phyloP scores from a whole-genome alignment of 2,888 invertebrate species.

The Ommatoiulus sabulosus region DNA sequence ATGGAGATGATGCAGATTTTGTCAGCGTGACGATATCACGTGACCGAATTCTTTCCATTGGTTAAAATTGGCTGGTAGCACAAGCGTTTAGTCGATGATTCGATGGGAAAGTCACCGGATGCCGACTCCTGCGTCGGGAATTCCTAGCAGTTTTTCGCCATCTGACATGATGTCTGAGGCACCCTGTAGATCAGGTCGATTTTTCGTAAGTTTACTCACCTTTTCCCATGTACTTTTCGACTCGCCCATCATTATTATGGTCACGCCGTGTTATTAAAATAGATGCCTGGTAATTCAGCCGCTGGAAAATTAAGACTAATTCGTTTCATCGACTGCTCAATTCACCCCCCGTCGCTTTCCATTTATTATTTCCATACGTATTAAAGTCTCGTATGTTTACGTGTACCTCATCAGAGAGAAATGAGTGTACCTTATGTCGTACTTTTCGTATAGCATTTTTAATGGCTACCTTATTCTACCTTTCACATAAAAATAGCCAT shows the following conservation, averaged over 20 bases:
- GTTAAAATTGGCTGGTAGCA: too few species aligned
- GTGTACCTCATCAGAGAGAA: background rate
- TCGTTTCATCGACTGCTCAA: conserved; percentile 43
- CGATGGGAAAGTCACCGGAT: too few species aligned
- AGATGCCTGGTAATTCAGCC: conserved; percentile 4
- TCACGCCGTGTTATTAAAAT: conserved; percentile 24
- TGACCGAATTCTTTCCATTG: too few species aligned
- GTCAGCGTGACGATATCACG: too few species aligned
- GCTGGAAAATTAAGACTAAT: conserved; percentile 33
- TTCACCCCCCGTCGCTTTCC: conserved; percentile 17
- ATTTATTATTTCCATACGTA: conserved; percentile 18
- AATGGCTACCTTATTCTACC: background rate
- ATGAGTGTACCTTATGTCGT: background rate
- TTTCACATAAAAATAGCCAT: background rate
- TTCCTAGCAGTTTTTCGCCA: too few species aligned
- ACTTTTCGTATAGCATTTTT: background rate
- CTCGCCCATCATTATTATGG: conserved; percentile 1
- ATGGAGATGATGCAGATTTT: too few species aligned
- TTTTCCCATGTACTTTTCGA: background rate
- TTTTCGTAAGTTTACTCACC: conserved; percentile 19
- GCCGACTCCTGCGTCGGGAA: too few species aligned
- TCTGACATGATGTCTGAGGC: too few species aligned
- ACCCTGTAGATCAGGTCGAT: background rate
- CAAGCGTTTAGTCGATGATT: too few species aligned
- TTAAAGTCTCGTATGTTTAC: background rate